Conservation (phyloP, 2,113 vertebrate genomes). For the Pelodiscus sinensis region DNA sequence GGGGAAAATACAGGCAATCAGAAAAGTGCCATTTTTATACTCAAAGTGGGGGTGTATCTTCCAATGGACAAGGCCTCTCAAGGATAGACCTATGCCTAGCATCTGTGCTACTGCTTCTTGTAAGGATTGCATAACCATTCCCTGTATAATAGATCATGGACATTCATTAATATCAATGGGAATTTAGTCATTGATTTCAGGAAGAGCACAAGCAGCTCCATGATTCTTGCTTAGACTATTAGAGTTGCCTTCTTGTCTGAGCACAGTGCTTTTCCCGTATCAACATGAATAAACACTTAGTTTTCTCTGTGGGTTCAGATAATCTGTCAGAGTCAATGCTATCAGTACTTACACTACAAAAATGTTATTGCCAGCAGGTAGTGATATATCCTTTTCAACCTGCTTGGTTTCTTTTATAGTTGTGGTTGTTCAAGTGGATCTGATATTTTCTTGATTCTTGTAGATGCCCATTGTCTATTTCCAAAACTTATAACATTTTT, state of each 20-base stretch:
- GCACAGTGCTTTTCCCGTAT: not conserved
- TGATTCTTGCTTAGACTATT: not conserved
- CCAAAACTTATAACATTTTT: not conserved
- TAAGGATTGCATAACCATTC: fast-evolving
- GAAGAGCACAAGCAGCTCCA: not conserved
- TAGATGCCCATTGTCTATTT: fast-evolving
- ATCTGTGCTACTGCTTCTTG: fast-evolving
- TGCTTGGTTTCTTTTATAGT: not conserved
- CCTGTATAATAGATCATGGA: fast-evolving
- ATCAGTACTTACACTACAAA: too few species aligned
- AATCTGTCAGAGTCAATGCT: fast-evolving
- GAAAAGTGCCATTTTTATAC: fast-evolving
- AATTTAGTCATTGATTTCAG: not conserved
- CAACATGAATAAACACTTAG: not conserved
- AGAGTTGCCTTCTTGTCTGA: not conserved
- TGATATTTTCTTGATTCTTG: not conserved
- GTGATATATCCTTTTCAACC: not conserved
- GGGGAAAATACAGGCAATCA: not conserved
- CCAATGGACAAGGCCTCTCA: fast-evolving
- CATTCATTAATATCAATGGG: not conserved
- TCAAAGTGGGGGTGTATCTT: not conserved
- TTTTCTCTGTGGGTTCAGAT: not conserved
- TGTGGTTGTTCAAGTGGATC: fast-evolving
- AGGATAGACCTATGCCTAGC: fast-evolving
- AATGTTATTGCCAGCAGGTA: not conserved